Conservation (phyloP, 2,113 vertebrate species). For the Panthera tigris region DNA sequence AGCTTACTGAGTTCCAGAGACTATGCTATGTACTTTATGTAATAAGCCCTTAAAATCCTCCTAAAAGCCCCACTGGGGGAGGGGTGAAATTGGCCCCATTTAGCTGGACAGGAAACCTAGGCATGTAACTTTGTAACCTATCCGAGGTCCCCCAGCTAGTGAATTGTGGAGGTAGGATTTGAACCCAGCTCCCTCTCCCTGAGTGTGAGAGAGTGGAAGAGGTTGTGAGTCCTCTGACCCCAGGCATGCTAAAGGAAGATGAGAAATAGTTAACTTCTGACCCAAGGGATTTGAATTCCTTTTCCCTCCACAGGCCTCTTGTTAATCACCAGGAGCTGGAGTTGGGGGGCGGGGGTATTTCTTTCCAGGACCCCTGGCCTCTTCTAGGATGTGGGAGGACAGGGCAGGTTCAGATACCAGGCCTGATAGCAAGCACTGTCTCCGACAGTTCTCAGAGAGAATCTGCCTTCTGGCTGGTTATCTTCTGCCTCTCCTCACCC, state of each 20-base stretch:
- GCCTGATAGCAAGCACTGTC: background rate
- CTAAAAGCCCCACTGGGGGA: background rate
- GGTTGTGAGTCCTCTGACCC: background rate
- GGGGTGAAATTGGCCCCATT: background rate
- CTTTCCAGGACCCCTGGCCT: background rate
- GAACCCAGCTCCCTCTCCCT: background rate
- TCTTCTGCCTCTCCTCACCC: background rate
- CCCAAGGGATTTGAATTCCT: slow-evolving; percentile 54
- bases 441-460: background rate
- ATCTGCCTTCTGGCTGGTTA: background rate
- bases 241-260: background rate
- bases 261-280: slow-evolving; percentile 73
- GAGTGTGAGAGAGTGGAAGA: background rate
- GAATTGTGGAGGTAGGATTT: slow-evolving; percentile 17
- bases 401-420: slow-evolving; percentile 36
- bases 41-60: slow-evolving; percentile 67
- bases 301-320: slow-evolving; percentile 49
- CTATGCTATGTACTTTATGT: slow-evolving; percentile 17
- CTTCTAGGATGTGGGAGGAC: background rate
- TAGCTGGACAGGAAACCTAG: slow-evolving; percentile 42
- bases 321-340: slow-evolving; percentile 54
- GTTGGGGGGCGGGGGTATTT: background rate
- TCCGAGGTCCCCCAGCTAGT: background rate
- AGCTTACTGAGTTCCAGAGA: slow-evolving; percentile 50
- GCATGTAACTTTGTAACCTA: slow-evolving; percentile 36